Conservation (phyloP, 2,797 vertebrate species). For the Sebastes vulpes region DNA sequence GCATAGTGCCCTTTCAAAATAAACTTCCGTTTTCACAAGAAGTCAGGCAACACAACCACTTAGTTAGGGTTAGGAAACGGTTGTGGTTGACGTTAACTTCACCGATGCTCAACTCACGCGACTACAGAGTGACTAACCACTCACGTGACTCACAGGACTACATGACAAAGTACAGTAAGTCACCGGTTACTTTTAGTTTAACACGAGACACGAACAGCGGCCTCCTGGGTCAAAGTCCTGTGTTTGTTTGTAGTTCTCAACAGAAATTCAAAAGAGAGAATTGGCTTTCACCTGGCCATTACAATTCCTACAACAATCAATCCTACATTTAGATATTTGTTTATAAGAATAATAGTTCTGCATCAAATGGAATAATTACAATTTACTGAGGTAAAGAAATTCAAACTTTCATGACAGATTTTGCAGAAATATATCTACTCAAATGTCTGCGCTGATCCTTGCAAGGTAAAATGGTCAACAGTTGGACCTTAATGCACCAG, state of each 20-base stretch:
- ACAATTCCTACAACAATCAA: neutral
- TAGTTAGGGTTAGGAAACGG: no score
- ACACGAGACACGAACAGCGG: no score
- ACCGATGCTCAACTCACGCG: no score
- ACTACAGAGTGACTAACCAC: no score
- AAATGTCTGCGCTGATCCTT: constrained; percentile 20
- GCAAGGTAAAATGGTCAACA: constrained; percentile 14
- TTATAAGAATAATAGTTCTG: neutral
- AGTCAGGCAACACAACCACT: no score
- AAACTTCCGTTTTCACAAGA: no score
- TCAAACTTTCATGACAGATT: neutral
- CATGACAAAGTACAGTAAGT: no score
- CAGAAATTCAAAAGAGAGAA: neutral
- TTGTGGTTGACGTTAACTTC: no score
- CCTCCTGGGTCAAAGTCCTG: no score
- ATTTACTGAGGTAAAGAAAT: neutral
- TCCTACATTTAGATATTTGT: neutral
- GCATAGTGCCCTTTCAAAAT: no score
- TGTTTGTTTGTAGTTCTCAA: neutral
- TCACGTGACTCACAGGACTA: no score
- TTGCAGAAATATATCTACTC: neutral
- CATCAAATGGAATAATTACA: neutral
- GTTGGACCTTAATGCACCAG: constrained; percentile 24
- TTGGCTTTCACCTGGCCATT: neutral
- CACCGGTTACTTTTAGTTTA: no score